Base-by-base conservation (phyloP, 1,140 invertebrate genomes). In the Armadillidium nasatum region DNA sequence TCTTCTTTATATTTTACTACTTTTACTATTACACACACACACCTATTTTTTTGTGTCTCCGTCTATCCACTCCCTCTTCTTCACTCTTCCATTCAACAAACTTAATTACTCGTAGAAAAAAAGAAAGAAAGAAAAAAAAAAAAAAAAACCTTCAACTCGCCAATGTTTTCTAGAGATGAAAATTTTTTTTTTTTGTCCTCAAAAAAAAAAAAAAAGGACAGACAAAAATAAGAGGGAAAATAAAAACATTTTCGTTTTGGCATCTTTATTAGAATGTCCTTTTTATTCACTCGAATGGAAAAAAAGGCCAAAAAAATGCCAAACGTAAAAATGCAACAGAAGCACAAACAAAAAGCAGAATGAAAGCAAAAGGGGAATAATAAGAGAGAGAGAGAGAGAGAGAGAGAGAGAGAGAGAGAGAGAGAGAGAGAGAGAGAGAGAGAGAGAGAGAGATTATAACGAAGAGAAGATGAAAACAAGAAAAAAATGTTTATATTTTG, bases 401-500 rank as follows among this genome's bases (percentile, higher is more conserved):
- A 60, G 50, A 60, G 50, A 60, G 50, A 60, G 50, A 60, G 50
- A 60, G 50, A 60, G 50, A 15, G 50, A 60, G 50, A 15, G 50
- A 60, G 50, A 60, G 50, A 60, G 50, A 15, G 50, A 60, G 50
- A 60, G 50, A 60, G 50, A 60, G 50, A 60, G 50, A 60, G 50
- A 60, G 50, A 60, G 50, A 60, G 50, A 60, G 50, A 60, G 50
- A 60, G 50, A 60, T 1, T 33, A 33, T 33, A 33, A 33, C 33
- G 50, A 60, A 60, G 50, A 60, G 50, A 60, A 19, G 7, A 33
- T 33, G 50, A 60, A 19, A 60, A 19, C 11, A 19, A 4, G 50
- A 60, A 60, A 60, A 60, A 60, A 60, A 15, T 19, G 11, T 15
- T 15, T 60, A 15, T 60, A 19, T 19, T 60, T 60, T 15, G 11